Conservation (phyloP, 2,113 vertebrate genomes). For the Taxidea taxus region DNA sequence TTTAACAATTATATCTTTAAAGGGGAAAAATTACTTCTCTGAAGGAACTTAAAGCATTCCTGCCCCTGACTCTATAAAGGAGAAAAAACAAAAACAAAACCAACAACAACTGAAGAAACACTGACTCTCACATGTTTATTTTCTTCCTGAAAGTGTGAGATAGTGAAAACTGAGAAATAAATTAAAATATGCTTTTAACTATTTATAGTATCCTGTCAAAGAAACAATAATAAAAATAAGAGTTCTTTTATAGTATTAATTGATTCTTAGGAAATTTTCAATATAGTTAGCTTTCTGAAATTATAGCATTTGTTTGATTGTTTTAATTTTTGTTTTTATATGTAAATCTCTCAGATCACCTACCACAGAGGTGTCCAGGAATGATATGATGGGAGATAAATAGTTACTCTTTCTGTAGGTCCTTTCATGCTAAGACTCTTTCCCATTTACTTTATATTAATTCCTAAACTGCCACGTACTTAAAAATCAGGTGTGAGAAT, state of each 20-base stretch:
- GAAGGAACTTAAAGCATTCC: not conserved
- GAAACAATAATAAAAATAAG: not conserved
- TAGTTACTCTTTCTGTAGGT: not conserved
- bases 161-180: not conserved
- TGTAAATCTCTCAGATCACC: not conserved
- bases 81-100: too few species aligned
- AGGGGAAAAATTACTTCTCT: not conserved
- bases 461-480: not conserved
- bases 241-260: not conserved
- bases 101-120: not conserved
- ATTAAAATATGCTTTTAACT: not conserved
- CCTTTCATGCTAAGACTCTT: not conserved
- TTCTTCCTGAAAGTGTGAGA: not conserved
- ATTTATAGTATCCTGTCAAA: not conserved
- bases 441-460: not conserved
- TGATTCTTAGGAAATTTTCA: not conserved
- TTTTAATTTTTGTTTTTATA: not conserved
- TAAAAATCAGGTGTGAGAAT: not conserved
- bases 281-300: not conserved
- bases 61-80: not conserved
- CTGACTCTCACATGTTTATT: not conserved
- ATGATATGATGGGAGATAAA: not conserved
- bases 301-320: not conserved
- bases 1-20: slow-evolving; percentile 23
- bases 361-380: not conserved